These are phyloP conservation scores for Phytoseiulus persimilis DNA, from an alignment of 2,888 invertebrate species.

Conservation along the genomic window DNA sequence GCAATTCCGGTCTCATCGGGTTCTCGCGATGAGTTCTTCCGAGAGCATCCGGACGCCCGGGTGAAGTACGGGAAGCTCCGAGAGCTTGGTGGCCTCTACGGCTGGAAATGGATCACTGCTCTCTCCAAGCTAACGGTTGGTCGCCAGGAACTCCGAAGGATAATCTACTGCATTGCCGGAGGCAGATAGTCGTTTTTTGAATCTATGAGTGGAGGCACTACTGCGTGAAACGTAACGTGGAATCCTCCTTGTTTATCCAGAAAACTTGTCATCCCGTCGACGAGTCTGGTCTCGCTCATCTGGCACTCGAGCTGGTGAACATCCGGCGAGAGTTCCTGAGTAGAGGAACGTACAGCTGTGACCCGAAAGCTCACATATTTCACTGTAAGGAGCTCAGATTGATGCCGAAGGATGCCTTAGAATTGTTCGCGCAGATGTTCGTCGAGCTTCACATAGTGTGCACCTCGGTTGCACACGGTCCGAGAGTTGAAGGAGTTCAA, in stretches of 20 bases:
- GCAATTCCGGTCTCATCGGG: neutral
- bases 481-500: neutral
- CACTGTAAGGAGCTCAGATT: neutral
- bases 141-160: neutral
- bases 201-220: too few species aligned
- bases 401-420: neutral
- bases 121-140: constrained; percentile 16
- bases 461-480: neutral
- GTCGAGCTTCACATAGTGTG: neutral
- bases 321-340: neutral
- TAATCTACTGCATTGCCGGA: too few species aligned
- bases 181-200: neutral
- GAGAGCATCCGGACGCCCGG: neutral
- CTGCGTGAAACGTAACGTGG: too few species aligned
- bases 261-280: constrained; percentile 15
- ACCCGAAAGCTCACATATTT: neutral
- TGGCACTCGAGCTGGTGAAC: constrained; percentile 10
- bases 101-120: neutral
- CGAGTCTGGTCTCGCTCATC: neutral
- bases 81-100: neutral
- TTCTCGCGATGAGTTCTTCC: neutral
- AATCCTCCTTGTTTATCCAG: too few species aligned
- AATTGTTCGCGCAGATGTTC: constrained; percentile 9
- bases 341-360: neutral
- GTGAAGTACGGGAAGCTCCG: neutral